Evolutionary conservation across 2,888 invertebrate species (phyloP).

Genomic region (Tenthredo mesomela): DNA sequence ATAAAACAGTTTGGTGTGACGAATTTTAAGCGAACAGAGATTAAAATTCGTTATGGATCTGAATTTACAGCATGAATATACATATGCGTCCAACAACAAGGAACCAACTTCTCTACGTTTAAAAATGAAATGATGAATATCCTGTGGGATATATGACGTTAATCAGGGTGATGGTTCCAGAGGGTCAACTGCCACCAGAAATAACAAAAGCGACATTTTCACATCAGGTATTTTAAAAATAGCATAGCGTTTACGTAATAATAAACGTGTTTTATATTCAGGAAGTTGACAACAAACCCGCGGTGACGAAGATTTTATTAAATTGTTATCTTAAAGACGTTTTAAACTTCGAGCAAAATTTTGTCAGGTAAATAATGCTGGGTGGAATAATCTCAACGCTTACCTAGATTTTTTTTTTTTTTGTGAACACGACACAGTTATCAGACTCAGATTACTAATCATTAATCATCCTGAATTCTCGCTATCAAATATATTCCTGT

Average conservation of each 20-base stretch:
- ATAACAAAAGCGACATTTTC: slow-evolving; percentile 12
- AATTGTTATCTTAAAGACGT: slow-evolving; percentile 18
- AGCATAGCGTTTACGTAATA: neutral
- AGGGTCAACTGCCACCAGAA: neutral
- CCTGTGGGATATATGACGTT: neutral
- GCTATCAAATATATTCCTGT: neutral
- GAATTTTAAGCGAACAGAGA: neutral
- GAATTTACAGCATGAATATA: neutral
- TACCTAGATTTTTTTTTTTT: neutral
- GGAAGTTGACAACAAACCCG: slow-evolving; percentile 18
- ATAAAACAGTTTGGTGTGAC: neutral
- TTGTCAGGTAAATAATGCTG: too few species aligned
- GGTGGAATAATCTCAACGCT: neutral
- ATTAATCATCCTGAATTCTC: neutral
- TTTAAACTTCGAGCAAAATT: neutral
- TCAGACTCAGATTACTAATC: neutral
- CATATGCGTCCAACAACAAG: neutral
- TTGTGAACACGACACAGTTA: neutral
- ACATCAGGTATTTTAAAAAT: neutral
- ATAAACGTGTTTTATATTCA: slow-evolving; percentile 22
- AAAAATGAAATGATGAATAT: neutral
- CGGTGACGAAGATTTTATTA: neutral
- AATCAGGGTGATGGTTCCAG: neutral
- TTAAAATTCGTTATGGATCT: neutral
- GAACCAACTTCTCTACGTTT: neutral